Evolutionary conservation across 1,140 invertebrate species (phyloP).

Genomic region (Liolophura sinensis): DNA sequence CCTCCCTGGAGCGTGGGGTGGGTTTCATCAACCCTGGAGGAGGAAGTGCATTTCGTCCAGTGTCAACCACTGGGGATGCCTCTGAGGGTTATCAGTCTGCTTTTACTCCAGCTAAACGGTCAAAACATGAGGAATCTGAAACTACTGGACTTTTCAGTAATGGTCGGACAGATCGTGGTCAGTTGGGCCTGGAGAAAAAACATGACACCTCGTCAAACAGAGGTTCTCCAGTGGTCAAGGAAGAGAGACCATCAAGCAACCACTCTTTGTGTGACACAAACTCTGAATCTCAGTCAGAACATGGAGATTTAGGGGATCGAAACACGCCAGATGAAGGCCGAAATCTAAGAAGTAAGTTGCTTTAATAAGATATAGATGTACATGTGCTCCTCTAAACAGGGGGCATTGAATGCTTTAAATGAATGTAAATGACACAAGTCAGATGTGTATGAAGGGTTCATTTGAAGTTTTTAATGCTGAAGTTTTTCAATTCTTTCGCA

Average conservation of each 20-base stretch:
- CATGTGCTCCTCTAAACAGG: too few species aligned
- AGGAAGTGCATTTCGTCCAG: conserved; percentile 47
- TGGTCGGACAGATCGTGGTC: too few species aligned
- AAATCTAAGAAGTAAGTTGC: conserved; percentile 48
- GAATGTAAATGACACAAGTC: too few species aligned
- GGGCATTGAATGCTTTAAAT: too few species aligned
- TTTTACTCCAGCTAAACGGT: conserved; percentile 50
- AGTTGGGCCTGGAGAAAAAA: too few species aligned
- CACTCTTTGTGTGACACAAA: conserved; percentile 47
- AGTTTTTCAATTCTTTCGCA: too few species aligned
- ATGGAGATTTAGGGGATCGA: conserved; percentile 38
- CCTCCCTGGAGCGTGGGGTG: conserved; percentile 33
- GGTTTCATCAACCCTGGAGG: conserved; percentile 39
- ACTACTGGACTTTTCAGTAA: not conserved
- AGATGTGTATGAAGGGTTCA: too few species aligned
- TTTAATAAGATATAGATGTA: conserved; percentile 2
- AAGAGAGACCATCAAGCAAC: conserved; percentile 47
- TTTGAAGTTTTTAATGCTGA: too few species aligned
- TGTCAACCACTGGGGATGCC: conserved; percentile 28
- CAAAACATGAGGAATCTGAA: conserved; percentile 38
- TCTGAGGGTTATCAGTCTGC: conserved; percentile 49
- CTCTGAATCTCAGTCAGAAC: conserved; percentile 49
- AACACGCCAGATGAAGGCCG: conserved; percentile 52
- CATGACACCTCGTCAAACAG: too few species aligned
- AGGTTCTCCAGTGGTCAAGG: conserved; percentile 24